phyloP scores from a whole-genome alignment of 2,888 invertebrate species.

The Trachelus troglodyta region DNA sequence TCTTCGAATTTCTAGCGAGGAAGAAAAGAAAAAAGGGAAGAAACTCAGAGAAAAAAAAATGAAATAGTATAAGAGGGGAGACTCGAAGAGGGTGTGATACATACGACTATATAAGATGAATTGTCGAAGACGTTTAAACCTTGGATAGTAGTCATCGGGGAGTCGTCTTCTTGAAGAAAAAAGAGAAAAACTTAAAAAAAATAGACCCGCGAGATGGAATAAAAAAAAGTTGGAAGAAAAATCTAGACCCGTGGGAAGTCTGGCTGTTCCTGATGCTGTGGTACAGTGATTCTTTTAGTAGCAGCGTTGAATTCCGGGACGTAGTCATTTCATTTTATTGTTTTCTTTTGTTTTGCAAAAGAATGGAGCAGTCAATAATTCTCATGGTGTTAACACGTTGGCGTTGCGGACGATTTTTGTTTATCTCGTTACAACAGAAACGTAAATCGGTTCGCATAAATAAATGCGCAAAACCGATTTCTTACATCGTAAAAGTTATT shows the following conservation, averaged over 20 bases:
- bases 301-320: not conserved
- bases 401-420: not conserved
- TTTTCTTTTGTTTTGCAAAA: not conserved
- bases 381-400: not conserved
- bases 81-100: constrained; percentile 2
- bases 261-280: not conserved
- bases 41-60: not conserved
- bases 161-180: not conserved
- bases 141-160: not conserved
- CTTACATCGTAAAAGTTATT: not conserved
- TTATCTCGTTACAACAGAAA: not conserved
- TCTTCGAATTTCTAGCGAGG: not conserved
- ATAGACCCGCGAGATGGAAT: not conserved
- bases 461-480: not conserved
- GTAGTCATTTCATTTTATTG: not conserved
- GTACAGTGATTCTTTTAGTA: not conserved
- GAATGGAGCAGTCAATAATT: not conserved
- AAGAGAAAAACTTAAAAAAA: not conserved
- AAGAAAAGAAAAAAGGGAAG: not conserved
- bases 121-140: not conserved
- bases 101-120: constrained; percentile 5
- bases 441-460: not conserved
- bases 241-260: constrained; percentile 4
- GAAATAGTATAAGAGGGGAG: not conserved
- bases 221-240: not conserved